Conservation (phyloP, 2,888 invertebrate species). For the Desoria tigrina region DNA sequence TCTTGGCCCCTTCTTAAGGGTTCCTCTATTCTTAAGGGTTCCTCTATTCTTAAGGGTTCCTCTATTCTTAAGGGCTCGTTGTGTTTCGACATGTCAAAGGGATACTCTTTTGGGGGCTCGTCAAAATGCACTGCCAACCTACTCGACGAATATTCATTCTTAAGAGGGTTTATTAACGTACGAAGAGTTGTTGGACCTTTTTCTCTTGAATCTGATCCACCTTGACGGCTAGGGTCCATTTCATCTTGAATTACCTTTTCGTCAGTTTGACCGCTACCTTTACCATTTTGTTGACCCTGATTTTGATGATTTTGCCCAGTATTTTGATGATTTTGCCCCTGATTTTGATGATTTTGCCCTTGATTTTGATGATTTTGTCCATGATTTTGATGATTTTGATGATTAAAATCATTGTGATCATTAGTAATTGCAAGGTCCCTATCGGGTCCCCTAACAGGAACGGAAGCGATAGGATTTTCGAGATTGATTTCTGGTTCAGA, state of each 20-base stretch:
- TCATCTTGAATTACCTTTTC: no score
- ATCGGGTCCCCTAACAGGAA: constrained; percentile 43
- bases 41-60: no score
- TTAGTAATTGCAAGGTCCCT: constrained; percentile 15
- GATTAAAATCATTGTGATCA: constrained; percentile 9
- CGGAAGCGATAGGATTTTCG: constrained; percentile 47
- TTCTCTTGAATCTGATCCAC: constrained; percentile 19
- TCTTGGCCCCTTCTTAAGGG: no score
- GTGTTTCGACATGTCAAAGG: constrained; percentile 10
- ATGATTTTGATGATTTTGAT: constrained; percentile 54
- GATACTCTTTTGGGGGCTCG: constrained; percentile 10
- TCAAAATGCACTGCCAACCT: constrained; percentile 19
- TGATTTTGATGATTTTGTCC: neutral
- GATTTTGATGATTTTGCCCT: constrained; percentile 50
- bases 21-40: no score
- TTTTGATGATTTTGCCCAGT: constrained; percentile 41
- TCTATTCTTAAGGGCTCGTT: no score
- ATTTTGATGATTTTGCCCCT: constrained; percentile 44
- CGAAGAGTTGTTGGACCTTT: constrained; percentile 30
- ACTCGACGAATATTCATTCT: neutral
- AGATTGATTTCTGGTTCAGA: constrained; percentile 46
- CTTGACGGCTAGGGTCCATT: no score
- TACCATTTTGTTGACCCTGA: no score
- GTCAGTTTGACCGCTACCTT: no score
- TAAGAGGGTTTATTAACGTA: constrained; percentile 8